Evolutionary conservation across 2,797 vertebrate genomes (phyloP).

Genomic region (Phoeniculus purpureus): DNA sequence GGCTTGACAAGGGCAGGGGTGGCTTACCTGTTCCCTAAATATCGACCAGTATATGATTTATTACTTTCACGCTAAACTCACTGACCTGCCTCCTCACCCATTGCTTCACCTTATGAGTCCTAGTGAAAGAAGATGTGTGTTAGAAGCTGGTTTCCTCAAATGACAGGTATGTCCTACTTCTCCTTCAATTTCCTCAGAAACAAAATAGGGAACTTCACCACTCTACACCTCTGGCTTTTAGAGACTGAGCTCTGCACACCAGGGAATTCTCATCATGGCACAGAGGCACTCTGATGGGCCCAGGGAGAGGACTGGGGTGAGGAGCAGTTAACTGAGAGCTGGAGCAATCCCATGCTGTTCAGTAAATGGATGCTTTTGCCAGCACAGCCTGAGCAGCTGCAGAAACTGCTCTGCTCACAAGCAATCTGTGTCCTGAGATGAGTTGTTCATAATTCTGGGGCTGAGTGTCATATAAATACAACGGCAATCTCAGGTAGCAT

Average conservation of each 20-base stretch:
- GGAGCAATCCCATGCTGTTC: fast-evolving
- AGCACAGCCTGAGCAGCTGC: not conserved
- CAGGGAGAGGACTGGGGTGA: not conserved
- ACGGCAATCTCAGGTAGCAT: not conserved
- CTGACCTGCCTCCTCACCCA: not conserved
- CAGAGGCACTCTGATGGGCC: too few species aligned
- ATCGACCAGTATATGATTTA: not conserved
- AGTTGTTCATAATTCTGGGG: not conserved
- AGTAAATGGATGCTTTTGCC: not conserved
- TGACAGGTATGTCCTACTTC: fast-evolving
- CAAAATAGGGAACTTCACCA: not conserved
- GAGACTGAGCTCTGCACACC: fast-evolving
- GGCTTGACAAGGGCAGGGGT: not conserved
- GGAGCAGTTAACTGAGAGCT: too few species aligned
- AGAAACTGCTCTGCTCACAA: not conserved
- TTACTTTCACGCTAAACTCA: not conserved
- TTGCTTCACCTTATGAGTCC: not conserved
- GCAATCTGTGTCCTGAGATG: not conserved
- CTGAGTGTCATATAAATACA: fast-evolving
- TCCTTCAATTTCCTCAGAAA: not conserved
- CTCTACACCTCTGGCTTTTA: not conserved
- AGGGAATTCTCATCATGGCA: fast-evolving
- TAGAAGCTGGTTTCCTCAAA: not conserved
- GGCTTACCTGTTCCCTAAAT: not conserved
- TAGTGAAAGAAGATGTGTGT: not conserved